Evolutionary conservation across 1,140 invertebrate species (phyloP).

Genomic region (Caerostris extrusa): DNA sequence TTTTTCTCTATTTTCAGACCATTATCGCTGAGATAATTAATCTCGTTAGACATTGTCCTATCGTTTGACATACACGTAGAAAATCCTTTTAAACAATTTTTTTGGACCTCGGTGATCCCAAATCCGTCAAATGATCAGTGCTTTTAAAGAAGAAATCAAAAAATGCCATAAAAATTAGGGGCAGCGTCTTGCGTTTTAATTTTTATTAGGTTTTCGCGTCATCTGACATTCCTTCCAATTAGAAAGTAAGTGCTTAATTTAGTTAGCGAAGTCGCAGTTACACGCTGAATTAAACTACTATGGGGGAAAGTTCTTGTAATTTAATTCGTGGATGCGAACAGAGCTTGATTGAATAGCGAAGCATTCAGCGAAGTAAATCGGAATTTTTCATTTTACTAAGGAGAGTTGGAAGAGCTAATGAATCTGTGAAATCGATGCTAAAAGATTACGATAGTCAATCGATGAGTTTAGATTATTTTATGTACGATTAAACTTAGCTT

Average conservation of each 20-base stretch:
- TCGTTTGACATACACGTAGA: background rate
- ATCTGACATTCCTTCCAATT: background rate
- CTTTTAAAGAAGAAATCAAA: background rate
- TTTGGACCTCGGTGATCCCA: background rate
- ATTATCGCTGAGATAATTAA: too few relatives aligned
- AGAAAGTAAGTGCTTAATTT: constrained; percentile 3
- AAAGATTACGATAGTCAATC: background rate
- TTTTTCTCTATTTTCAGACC: too few relatives aligned
- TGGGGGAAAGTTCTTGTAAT: background rate
- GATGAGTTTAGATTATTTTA: background rate
- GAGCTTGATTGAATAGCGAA: background rate
- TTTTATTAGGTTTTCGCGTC: background rate
- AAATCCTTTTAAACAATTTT: background rate
- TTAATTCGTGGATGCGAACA: background rate
- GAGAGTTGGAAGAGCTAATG: background rate
- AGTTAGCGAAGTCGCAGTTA: background rate
- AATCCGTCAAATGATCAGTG: background rate
- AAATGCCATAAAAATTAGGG: background rate
- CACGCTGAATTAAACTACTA: constrained; percentile 14
- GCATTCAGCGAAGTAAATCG: background rate
- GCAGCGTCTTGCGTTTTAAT: background rate
- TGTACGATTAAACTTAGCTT: too few relatives aligned
- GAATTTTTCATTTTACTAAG: background rate
- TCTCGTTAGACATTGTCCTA: background rate
- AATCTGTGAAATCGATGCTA: background rate